These are phyloP conservation scores for Lepus townsendii DNA, from an alignment of 2,797 vertebrate genomes.

Conservation along the genomic window DNA sequence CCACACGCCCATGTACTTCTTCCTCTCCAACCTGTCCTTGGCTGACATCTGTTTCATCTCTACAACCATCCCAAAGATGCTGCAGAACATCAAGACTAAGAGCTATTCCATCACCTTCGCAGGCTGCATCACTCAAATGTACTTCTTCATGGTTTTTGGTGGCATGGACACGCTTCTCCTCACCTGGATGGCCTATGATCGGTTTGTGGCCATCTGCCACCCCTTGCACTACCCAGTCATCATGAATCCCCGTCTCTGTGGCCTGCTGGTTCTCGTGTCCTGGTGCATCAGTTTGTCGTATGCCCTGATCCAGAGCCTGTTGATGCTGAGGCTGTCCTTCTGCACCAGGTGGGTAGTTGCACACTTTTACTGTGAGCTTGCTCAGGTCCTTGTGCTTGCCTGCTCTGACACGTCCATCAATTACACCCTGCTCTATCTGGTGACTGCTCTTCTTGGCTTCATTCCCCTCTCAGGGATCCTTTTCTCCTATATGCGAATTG, in stretches of 20 bases:
- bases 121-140: slow-evolving; percentile 66
- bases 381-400: background rate
- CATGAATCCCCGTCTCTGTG: slow-evolving; percentile 54
- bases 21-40: background rate
- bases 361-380: slow-evolving; percentile 69
- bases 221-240: slow-evolving; percentile 72
- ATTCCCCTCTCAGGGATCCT: slow-evolving; percentile 72
- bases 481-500: slow-evolving; percentile 76
- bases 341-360: slow-evolving; percentile 28
- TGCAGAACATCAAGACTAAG: slow-evolving; percentile 36
- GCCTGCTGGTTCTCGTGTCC: slow-evolving; percentile 43
- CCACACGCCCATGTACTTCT: slow-evolving; percentile 66
- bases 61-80: slow-evolving; percentile 51
- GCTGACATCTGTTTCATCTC: slow-evolving; percentile 38
- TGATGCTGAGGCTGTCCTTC: slow-evolving; percentile 45
- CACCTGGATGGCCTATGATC: slow-evolving; percentile 46
- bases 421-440: background rate
- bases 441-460: slow-evolving; percentile 31
- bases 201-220: slow-evolving; percentile 72
- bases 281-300: slow-evolving; percentile 56
- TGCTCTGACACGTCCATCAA: slow-evolving; percentile 50
- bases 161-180: slow-evolving; percentile 65
- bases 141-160: slow-evolving; percentile 63
- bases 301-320: slow-evolving; percentile 65
- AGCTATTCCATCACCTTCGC: slow-evolving; percentile 52